Evolutionary conservation across 2,888 invertebrate genomes (phyloP), one percentile per base, ranked within the genome.

Genomic region (Athetis lepigone): DNA sequence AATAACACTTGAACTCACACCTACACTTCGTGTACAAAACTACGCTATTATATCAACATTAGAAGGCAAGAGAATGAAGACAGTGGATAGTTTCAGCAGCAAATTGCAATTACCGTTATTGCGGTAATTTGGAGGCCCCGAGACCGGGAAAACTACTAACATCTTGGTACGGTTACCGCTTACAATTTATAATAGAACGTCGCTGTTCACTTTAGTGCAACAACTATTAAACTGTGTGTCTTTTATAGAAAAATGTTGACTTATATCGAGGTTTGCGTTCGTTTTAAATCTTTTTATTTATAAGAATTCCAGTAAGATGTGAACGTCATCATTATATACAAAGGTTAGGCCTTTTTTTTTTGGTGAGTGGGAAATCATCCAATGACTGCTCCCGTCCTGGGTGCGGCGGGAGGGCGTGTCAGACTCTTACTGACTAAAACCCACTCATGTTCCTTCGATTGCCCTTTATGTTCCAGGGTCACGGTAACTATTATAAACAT

Each of bases 81-180:
- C 88, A 84, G 88, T 84, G 83, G 84, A 86, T 88, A 88, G 89
- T 92, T 90, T 87, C 88, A 86, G 83, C 82, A 83, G 89, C 88
- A 90, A 91, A 91, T 91, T 89, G 91, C 91, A 92, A 93, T 93
- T 92, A 92, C 89, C 85, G 88, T 92, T 91, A 92, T 92, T 88
- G 89, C 89, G 85, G 92, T 90, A 90, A 92, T 92, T 92, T 91
- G 83, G 88, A 82, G 83, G 85, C 83, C 80, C 80, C 74, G 76
- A 69, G 69, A 70, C 75, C 75, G 73, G 62, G 61, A 65, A 68
- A 60, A 68, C 71, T 65, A 74, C 79, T 68, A 75, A 56, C 77
- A 64, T 80, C 80, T 84, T 81, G 74, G 81, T 85, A 85, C 77
- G 67, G 77, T 82, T 80, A 80, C 79, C 79, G 80, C 80, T 86